Evolutionary conservation across 2,113 vertebrate species (phyloP).

Genomic region (Chaetodon auriga): DNA sequence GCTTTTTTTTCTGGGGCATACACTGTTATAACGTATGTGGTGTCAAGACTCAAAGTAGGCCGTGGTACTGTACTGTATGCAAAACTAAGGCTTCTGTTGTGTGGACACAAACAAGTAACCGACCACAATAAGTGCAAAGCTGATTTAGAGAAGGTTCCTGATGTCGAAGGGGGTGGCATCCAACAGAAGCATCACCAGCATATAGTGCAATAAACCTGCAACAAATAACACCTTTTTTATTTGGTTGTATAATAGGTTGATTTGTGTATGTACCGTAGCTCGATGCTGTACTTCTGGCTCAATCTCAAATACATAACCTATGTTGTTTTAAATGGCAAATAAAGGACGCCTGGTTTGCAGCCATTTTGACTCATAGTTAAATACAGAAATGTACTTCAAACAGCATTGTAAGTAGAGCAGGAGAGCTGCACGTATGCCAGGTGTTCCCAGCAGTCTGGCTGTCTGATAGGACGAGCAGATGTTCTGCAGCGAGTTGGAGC

Average conservation of each 20-base stretch:
- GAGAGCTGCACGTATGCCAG: conserved; percentile 34
- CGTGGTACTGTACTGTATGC: neutral
- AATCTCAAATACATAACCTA: neutral
- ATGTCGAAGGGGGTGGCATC: neutral
- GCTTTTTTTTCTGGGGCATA: conserved; percentile 48
- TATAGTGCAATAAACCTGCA: neutral
- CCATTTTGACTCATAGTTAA: neutral
- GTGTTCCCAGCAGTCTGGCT: conserved; percentile 39
- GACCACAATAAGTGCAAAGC: neutral
- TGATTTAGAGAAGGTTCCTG: neutral
- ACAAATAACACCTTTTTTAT: neutral
- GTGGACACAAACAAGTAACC: conserved; percentile 2
- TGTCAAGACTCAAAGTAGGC: conserved; percentile 51
- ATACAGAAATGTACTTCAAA: conserved; percentile 39
- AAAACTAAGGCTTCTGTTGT: conserved; percentile 16
- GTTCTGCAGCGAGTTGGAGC: conserved; percentile 34
- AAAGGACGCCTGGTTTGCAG: neutral
- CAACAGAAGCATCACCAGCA: neutral
- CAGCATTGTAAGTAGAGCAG: conserved; percentile 47
- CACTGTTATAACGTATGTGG: conserved; percentile 29
- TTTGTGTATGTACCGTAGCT: neutral
- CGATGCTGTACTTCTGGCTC: neutral
- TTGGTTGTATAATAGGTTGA: too few relatives aligned
- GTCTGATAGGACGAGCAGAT: conserved; percentile 52
- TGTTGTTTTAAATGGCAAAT: neutral